Conservation (phyloP, 2,888 invertebrate species). For the Harmothoe impar region DNA sequence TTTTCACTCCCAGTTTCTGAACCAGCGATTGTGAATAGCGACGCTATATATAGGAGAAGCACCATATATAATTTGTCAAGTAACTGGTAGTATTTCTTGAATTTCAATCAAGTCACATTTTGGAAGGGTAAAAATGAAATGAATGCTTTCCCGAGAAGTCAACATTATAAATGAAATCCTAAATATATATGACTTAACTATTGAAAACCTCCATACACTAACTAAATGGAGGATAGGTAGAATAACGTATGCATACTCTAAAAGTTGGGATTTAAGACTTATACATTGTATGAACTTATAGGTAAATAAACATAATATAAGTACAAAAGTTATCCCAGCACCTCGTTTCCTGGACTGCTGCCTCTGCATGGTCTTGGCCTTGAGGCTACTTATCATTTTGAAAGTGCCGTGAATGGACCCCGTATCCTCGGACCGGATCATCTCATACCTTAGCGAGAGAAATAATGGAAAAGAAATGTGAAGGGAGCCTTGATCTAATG, state of each 20-base stretch:
- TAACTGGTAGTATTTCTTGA: no score
- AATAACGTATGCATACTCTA: no score
- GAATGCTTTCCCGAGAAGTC: no score
- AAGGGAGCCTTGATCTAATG: background rate
- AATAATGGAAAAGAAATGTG: background rate
- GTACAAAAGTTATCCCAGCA: background rate
- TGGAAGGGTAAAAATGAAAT: no score
- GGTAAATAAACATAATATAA: background rate
- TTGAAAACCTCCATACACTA: no score
- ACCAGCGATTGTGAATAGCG: background rate
- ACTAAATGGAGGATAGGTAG: no score
- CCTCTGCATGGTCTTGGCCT: slow-evolving; percentile 73
- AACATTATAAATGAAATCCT: no score
- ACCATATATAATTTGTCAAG: background rate
- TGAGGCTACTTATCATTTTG: slow-evolving; percentile 85
- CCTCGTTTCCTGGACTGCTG: slow-evolving; percentile 63
- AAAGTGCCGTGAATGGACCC: slow-evolving; percentile 88
- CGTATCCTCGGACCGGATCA: slow-evolving; percentile 88
- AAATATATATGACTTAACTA: no score
- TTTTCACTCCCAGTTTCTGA: background rate
- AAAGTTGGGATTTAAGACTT: no score
- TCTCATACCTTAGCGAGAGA: slow-evolving; percentile 87
- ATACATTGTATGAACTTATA: background rate
- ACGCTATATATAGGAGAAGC: background rate
- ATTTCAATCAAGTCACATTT: no score